These are phyloP conservation scores for Cerastis leucographa DNA, from an alignment of 2,888 invertebrate genomes.

Conservation along the genomic window DNA sequence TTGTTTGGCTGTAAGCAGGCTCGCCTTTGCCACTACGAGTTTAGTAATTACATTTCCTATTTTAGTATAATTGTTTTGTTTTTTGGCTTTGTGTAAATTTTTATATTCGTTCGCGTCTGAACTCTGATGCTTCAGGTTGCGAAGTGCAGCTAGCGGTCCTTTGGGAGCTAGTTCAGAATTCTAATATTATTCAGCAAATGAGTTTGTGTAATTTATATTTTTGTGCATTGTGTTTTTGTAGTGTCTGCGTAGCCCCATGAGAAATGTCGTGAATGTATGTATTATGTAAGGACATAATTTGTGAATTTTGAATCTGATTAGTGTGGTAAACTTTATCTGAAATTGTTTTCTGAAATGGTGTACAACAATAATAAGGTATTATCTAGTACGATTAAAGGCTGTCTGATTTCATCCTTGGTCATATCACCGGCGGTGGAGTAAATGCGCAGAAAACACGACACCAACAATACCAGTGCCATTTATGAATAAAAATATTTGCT, in stretches of 20 bases:
- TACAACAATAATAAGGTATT: neutral
- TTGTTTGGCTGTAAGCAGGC: neutral
- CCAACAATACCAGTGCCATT: no score
- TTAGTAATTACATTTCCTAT: constrained; percentile 21
- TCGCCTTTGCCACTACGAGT: neutral
- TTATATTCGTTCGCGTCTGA: constrained; percentile 19
- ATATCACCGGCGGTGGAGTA: no score
- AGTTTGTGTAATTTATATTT: neutral
- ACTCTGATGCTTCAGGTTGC: constrained; percentile 26
- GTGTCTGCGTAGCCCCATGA: neutral
- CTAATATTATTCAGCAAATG: constrained; percentile 11
- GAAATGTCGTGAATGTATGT: neutral
- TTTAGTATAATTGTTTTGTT: constrained; percentile 18
- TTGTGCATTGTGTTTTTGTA: neutral
- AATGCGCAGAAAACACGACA: no score
- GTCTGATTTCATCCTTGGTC: no score
- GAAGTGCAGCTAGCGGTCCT: constrained; percentile 15
- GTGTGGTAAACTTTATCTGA: neutral
- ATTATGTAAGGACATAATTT: neutral
- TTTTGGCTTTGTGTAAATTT: neutral
- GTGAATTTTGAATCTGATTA: neutral
- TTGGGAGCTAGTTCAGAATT: constrained; percentile 21
- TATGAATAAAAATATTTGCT: no score
- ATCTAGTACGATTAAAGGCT: no score
- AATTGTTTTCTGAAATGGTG: neutral